Evolutionary conservation across 2,888 invertebrate genomes (phyloP), one percentile per base, ranked within the genome.

Genomic region (Hydrotaea cyrtoneurina): DNA sequence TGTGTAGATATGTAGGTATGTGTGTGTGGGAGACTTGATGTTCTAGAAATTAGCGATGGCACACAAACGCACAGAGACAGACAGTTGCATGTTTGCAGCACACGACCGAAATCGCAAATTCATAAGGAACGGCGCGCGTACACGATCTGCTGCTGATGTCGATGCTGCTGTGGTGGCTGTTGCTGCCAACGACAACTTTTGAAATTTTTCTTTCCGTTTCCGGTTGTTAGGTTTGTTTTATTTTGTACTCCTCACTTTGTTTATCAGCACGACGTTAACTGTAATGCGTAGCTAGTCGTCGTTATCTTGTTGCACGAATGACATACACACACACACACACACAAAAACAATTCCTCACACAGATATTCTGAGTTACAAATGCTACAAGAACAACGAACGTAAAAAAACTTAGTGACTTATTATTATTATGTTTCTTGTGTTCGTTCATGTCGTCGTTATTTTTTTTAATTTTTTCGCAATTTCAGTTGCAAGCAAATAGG

Each of bases 141-240:
- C 81, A 81, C 75, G 80, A 76, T 74, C 80, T 72, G 75, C 31
- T 17, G 72, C 50, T n/a, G n/a, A n/a, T n/a, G n/a, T n/a, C n/a
- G n/a, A n/a, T n/a, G n/a, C n/a, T n/a, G n/a, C n/a, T n/a, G n/a
- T n/a, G n/a, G n/a, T n/a, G n/a, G n/a, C n/a, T 80, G 83, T 76
- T 83, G 80, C 76, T 81, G 78, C 66, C 76, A 78, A 81, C 84
- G 78, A 81, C 81, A 78, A 81, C 78, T 81, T 85, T 85, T 81
- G 78, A 81, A 85, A 85, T 85, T 85, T 85, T 85, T 85, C 84
- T 85, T 84, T 85, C 81, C 84, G 84, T 81, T 85, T 85, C 84
- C 84, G 84, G 81, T 81, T 85, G 84, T 85, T 81, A 76, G 81
- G 81, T 85, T 79, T 85, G 84, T 81, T 85, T 81, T 81, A 81